Evolutionary conservation across 2,113 vertebrate species (phyloP).

Genomic region (Acrocephalus arundinaceus): DNA sequence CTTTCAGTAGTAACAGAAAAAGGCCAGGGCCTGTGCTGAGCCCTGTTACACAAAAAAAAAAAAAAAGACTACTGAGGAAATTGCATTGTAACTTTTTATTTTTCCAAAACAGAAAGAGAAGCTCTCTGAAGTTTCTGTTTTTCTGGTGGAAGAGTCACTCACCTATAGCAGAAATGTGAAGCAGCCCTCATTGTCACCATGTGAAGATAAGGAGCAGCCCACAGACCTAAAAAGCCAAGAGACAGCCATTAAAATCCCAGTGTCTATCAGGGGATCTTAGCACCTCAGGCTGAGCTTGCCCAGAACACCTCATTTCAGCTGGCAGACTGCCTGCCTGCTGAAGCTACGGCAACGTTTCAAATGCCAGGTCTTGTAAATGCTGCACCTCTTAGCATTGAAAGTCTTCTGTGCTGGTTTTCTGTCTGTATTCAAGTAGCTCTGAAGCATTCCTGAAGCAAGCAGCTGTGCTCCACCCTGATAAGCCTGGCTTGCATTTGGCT

Average conservation of each 20-base stretch:
- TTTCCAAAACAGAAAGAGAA: background rate
- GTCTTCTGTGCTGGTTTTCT: background rate
- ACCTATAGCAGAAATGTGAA: background rate
- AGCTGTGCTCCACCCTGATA: background rate
- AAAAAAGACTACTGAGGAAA: background rate
- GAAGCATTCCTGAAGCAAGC: background rate
- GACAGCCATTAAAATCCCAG: background rate
- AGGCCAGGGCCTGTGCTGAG: background rate
- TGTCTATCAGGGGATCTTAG: background rate
- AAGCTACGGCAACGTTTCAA: rapidly evolving
- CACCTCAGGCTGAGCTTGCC: background rate
- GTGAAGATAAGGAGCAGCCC: background rate
- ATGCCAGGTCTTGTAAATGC: background rate
- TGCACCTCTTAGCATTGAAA: background rate
- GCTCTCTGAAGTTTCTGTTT: background rate
- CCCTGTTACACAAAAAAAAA: background rate
- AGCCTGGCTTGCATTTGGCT: background rate
- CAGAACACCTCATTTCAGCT: background rate
- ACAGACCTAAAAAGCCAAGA: background rate
- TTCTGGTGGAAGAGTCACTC: background rate
- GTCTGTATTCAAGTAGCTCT: background rate
- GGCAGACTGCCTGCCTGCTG: background rate
- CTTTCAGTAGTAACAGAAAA: background rate
- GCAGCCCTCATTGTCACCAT: background rate
- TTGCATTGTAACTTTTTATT: background rate